Base-by-base conservation (phyloP, 2,113 vertebrate genomes). In the Lipophrys pholis region DNA sequence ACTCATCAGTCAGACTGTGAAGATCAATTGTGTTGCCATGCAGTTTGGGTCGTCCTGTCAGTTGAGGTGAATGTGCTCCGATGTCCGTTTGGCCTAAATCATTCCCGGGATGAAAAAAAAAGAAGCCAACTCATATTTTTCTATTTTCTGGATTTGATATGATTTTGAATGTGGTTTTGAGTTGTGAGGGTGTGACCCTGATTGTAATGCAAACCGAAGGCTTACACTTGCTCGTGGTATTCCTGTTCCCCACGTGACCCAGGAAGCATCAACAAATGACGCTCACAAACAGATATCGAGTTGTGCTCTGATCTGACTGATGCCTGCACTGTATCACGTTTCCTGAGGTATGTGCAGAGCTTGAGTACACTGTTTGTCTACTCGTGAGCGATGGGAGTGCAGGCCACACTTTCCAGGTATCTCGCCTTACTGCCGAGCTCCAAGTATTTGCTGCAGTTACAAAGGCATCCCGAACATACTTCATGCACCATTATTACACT, bases 301-400 rank as follows among this genome's bases (percentile, higher is more conserved):
- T 76, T 78, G 67, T 71, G 57, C 53, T 60, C 65, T 48, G 36
- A 72, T 80, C 42, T 79, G 11, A 17, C 12, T 42, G 12, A 3
- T n/a, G 62, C 49, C 30, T 15, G 49, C 8, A 7, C 12, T 10
- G 61, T 66, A 45, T 90, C 51, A 16, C 1, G 39, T 91, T 89
- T 87, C 84, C 72, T 69, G 71, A 75, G 83, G 75, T 65, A 70
- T 82, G 69, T 55, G 43, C 53, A 36, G 49, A 41, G 54, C 42
- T 49, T 10, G 35, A 43, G 43, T 10, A 42, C 59, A 52, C 55
- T 45, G 66, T 73, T 67, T 81, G 15, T 78, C 58, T 75, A 46
- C 57, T 51, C 45, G 9, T 65, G 53, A 78, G 58, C 73, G 50
- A 57, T 49, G 71, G 80, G 60, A 85, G 69, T 3, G 8, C 36